Conservation (phyloP, 2,113 vertebrate genomes). For the Atrichornis clamosus region DNA sequence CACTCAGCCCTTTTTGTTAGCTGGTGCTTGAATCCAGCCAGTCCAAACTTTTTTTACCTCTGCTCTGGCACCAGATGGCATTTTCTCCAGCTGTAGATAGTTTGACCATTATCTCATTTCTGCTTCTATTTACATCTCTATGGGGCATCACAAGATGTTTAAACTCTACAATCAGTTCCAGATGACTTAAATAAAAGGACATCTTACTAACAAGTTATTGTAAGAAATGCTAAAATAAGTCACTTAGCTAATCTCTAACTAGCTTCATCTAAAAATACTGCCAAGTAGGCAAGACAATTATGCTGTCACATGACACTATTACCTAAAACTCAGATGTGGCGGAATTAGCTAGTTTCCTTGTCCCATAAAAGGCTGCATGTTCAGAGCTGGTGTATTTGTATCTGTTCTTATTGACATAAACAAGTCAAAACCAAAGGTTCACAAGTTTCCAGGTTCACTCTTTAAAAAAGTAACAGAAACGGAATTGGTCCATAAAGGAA, state of each 20-base stretch:
- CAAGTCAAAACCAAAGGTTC: neutral
- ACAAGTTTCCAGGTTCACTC: neutral
- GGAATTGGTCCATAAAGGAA: neutral
- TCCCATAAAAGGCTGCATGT: neutral
- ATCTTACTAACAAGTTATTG: neutral
- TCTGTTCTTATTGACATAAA: neutral
- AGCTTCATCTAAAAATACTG: constrained; percentile 18
- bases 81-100: neutral
- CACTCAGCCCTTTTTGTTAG: neutral
- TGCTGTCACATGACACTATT: neutral
- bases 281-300: constrained; percentile 11
- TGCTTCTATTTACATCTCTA: neutral
- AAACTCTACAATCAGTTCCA: neutral
- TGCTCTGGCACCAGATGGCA: neutral
- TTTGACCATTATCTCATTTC: neutral
- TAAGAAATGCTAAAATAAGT: constrained; percentile 35
- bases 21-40: neutral
- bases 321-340: neutral
- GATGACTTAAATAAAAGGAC: neutral
- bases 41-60: neutral
- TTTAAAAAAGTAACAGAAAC: neutral
- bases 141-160: neutral
- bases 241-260: neutral
- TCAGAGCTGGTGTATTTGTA: neutral
- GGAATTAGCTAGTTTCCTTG: neutral